A percentile compares a stretch with the other conserved stretches of the same genome.
These are phyloP conservation scores for Gasterosteus nipponicus DNA, from an alignment of 2,113 vertebrate species.

Conservation along the genomic window DNA sequence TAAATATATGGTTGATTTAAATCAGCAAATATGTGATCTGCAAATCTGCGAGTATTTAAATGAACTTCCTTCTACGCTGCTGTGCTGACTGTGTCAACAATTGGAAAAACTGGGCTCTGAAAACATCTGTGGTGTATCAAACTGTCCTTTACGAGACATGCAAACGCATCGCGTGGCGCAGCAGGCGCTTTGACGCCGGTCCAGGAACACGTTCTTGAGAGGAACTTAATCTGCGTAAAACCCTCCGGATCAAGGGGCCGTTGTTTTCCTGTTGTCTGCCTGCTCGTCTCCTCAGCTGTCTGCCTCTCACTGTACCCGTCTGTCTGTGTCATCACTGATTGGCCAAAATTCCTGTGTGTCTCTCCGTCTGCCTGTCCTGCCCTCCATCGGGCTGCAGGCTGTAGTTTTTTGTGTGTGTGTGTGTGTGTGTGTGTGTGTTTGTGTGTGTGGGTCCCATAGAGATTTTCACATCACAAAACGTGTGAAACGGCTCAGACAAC, in stretches of 20 bases:
- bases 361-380: slow-evolving; percentile 9
- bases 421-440: slow-evolving; percentile 1
- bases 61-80: background rate
- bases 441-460: slow-evolving; percentile 20
- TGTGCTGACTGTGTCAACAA: background rate
- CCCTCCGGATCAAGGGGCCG: slow-evolving; percentile 22
- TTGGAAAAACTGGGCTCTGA: background rate
- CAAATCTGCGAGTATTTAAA: background rate
- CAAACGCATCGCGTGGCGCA: slow-evolving; percentile 7
- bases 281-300: slow-evolving; percentile 33
- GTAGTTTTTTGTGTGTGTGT: slow-evolving; percentile 4
- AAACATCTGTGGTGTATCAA: slow-evolving; percentile 14
- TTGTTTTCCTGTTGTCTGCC: slow-evolving; percentile 27
- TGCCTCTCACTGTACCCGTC: slow-evolving; percentile 24
- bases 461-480: slow-evolving; percentile 42
- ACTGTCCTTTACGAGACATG: background rate
- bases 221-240: slow-evolving; percentile 59
- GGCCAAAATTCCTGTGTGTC: slow-evolving; percentile 8
- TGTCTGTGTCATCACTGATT: slow-evolving; percentile 18
- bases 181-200: slow-evolving; percentile 14
- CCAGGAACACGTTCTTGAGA: slow-evolving; percentile 31
- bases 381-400: too few relatives aligned
- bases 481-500: slow-evolving; percentile 51
- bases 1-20: too few relatives aligned
- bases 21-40: too few relatives aligned